Evolutionary conservation across 2,888 invertebrate species (phyloP), one percentile per base, ranked within the genome.

Genomic region (Chouioia cunea): DNA sequence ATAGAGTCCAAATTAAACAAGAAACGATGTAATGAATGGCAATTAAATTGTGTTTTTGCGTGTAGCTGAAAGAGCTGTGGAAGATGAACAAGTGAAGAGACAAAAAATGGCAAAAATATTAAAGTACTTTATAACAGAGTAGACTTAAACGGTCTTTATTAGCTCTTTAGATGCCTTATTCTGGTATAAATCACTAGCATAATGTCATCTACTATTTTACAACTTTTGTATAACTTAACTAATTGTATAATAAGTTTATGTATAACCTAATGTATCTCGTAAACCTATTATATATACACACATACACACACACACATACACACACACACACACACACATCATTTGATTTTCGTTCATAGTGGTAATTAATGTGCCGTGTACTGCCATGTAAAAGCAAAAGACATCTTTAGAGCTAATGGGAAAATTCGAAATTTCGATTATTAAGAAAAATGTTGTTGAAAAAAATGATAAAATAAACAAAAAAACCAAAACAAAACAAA

Each of bases 81-180:
- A 18, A 22, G 27, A 20, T 3, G 12, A 57, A 16, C n/a, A 36
- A 2, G n/a, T 22, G 48, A 64, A 67, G 64, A 69, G 15, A 53
- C n/a, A 60, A 72, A 58, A 48, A 65, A 58, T 36, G 60, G 54
- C 59, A 59, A 60, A 60, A 56, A 18, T 12, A 52, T 36, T n/a
- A 18, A 48, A 22, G 20, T 48, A 65, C 52, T 43, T 59, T 63
- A n/a, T n/a, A 63, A 62, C 22, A 18, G 16, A 56, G 44, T 64
- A 65, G 59, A 73, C 66, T 67, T 67, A 58, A n/a, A 73, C 65
- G 12, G 23, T 46, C 22, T 23, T 46, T 57, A 59, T 70, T 59
- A 57, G 57, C 43, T 20, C 46, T 54, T 63, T 63, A 50, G 50
- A n/a, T 52, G 57, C 65, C 58, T 22, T 53, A 69, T n/a, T n/a